phyloP scores from a whole-genome alignment of 2,113 vertebrate genomes.

The Caracal caracal region DNA sequence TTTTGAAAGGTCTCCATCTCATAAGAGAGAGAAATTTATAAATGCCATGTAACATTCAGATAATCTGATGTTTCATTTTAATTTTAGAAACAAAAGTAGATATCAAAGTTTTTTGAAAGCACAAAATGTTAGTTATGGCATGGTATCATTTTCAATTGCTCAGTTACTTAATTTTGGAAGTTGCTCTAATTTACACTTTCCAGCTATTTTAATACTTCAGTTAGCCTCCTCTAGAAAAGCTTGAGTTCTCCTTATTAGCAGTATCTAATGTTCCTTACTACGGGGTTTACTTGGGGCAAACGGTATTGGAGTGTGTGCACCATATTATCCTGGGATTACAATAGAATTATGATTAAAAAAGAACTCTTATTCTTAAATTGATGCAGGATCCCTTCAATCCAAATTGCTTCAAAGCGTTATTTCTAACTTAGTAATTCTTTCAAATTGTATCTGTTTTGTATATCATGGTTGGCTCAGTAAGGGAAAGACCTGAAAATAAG shows the following conservation, averaged over 20 bases:
- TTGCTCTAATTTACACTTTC: background rate
- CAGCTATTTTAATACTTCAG: background rate
- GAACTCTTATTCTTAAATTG: background rate
- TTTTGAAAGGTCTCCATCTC: slow-evolving; percentile 20
- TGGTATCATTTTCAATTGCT: background rate
- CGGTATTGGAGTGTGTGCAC: background rate
- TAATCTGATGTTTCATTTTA: background rate
- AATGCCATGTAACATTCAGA: background rate
- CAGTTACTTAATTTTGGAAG: slow-evolving; percentile 47
- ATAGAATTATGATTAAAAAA: background rate
- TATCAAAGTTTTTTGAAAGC: background rate
- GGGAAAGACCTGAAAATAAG: background rate
- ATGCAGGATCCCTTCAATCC: background rate
- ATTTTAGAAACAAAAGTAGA: slow-evolving; percentile 3
- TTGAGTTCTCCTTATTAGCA: background rate
- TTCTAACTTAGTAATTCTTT: slow-evolving; percentile 39
- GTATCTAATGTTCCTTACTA: background rate
- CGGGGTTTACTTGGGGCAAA: background rate
- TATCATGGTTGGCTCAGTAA: background rate
- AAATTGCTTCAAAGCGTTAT: background rate
- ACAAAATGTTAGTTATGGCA: background rate
- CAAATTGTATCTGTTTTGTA: background rate
- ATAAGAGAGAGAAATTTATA: background rate
- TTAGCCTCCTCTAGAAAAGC: slow-evolving; percentile 8
- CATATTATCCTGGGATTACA: background rate